Percentiles rank a stretch among this genome's conserved stretches.
phyloP scores from a whole-genome alignment of 2,113 vertebrate species.

The Nothocercus nigrocapillus region DNA sequence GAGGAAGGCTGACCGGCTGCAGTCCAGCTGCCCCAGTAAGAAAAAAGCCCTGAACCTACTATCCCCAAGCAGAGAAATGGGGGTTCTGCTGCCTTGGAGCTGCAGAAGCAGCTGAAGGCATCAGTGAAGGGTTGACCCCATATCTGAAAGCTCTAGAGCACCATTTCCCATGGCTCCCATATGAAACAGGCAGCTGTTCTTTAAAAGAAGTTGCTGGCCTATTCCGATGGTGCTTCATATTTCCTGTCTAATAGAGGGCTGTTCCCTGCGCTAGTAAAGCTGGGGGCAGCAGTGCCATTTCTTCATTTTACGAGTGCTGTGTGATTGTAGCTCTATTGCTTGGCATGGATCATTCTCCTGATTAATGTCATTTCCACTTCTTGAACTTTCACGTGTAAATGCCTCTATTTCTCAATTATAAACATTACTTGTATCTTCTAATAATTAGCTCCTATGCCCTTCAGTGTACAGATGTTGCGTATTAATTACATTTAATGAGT shows the following conservation, averaged over 20 bases:
- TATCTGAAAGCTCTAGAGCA: background rate
- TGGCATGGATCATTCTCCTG: background rate
- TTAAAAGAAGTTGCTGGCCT: background rate
- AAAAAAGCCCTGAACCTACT: fast-evolving
- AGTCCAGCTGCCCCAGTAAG: background rate
- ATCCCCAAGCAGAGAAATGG: background rate
- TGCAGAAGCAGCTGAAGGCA: background rate
- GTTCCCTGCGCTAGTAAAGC: background rate
- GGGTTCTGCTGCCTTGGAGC: background rate
- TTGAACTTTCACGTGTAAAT: background rate
- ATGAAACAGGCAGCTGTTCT: background rate
- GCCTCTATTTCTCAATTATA: background rate
- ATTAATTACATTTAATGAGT: slow-evolving; percentile 5
- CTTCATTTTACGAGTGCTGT: background rate
- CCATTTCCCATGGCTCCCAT: fast-evolving
- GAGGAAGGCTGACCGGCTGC: background rate
- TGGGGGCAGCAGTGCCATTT: background rate
- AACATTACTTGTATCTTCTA: background rate
- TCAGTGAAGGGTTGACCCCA: fast-evolving
- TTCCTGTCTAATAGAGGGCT: background rate
- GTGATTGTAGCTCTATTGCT: background rate
- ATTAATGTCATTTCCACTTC: background rate
- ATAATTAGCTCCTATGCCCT: background rate
- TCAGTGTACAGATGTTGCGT: background rate
- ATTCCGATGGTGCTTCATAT: background rate